Evolutionary conservation across 2,797 vertebrate species (phyloP).

Genomic region (Babyrousa celebensis): DNA sequence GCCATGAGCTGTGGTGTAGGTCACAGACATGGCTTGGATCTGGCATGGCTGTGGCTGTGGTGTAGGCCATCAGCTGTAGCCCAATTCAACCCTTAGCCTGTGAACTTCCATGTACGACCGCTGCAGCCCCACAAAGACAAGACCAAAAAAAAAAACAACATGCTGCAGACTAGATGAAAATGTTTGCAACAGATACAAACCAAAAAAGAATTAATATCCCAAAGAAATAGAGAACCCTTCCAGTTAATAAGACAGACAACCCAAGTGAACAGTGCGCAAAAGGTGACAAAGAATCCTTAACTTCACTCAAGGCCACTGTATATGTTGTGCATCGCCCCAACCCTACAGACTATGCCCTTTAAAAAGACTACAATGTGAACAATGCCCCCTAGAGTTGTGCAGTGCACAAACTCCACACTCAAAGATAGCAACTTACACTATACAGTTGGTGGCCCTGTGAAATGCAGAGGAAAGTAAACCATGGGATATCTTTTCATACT

Average conservation of each 20-base stretch:
- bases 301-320: background rate
- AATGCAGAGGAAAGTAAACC: background rate
- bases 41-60: too few relatives aligned
- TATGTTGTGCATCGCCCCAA: background rate
- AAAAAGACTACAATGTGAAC: background rate
- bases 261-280: slow-evolving; percentile 2
- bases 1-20: too few relatives aligned
- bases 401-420: background rate
- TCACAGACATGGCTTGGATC: too few relatives aligned
- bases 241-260: background rate
- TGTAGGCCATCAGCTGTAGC: too few relatives aligned
- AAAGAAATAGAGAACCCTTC: slow-evolving; percentile 8
- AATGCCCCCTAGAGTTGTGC: background rate
- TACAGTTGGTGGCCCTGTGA: background rate
- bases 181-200: background rate
- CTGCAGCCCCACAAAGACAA: too few relatives aligned
- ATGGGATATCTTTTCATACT: background rate
- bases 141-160: background rate
- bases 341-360: background rate
- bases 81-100: too few relatives aligned
- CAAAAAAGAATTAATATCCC: slow-evolving; percentile 20
- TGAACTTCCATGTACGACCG: too few relatives aligned
- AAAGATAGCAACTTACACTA: background rate
- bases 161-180: background rate
- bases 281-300: background rate